phyloP scores from a whole-genome alignment of 2,113 vertebrate genomes.

The Piprites chloris region DNA sequence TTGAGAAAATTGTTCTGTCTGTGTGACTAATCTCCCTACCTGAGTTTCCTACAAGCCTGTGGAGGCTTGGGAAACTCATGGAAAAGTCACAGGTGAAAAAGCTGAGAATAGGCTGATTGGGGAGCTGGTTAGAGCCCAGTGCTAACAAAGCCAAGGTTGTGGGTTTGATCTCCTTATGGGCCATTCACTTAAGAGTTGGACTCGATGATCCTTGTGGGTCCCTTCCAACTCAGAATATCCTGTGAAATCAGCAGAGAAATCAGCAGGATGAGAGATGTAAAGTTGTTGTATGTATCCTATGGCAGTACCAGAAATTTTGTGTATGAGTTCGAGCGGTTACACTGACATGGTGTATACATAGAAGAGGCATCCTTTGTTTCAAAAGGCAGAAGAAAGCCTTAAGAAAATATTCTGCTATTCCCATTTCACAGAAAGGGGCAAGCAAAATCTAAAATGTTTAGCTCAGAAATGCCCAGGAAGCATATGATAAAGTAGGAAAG shows the following conservation, averaged over 20 bases:
- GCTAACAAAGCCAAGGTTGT: not conserved
- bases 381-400: not conserved
- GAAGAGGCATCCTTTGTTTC: not conserved
- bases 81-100: not conserved
- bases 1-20: not conserved
- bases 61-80: not conserved
- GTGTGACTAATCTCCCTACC: not conserved
- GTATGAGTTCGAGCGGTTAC: not conserved
- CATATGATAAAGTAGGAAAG: not conserved
- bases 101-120: not conserved
- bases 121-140: not conserved
- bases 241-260: not conserved
- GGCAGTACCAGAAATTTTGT: not conserved
- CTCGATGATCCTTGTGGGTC: not conserved
- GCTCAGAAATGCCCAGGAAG: not conserved
- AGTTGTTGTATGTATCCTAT: not conserved
- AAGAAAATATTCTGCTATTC: not conserved
- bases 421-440: not conserved
- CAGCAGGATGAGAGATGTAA: not conserved
- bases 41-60: not conserved
- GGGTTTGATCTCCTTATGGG: not conserved
- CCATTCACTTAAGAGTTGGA: not conserved
- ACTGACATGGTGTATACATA: accelerated
- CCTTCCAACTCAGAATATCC: not conserved
- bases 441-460: not conserved